phyloP scores from a whole-genome alignment of 1,140 invertebrate species.

The Macrostomum lignano region DNA sequence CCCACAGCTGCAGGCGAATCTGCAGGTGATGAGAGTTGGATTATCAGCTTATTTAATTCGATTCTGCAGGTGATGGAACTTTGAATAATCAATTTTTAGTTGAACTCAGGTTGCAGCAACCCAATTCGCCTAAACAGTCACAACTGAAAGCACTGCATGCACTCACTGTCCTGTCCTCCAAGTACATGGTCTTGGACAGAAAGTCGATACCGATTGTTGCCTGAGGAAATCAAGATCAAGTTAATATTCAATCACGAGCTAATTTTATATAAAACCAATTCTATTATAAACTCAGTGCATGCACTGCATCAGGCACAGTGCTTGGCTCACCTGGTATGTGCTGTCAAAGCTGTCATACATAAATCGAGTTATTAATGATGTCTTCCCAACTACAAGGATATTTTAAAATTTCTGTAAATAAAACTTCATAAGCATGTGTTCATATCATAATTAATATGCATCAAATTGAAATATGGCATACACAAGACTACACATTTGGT shows the following conservation, averaged over 20 bases:
- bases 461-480: too few relatives aligned
- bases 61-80: neutral
- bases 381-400: constrained; percentile 99
- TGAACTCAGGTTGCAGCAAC: too few relatives aligned
- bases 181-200: constrained; percentile 97
- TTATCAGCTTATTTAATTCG: neutral
- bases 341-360: constrained; percentile 99
- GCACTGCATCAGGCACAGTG: too few relatives aligned
- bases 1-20: constrained; percentile 69
- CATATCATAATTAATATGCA: too few relatives aligned
- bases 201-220: constrained; percentile 99
- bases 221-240: constrained; percentile 30
- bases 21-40: neutral
- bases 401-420: too few relatives aligned
- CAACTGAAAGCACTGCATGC: too few relatives aligned
- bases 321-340: constrained; percentile 42
- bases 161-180: constrained; percentile 79
- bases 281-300: too few relatives aligned
- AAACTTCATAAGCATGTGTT: too few relatives aligned
- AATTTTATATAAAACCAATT: neutral
- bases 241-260: neutral
- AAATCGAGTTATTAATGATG: constrained; percentile 91
- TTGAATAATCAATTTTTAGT: too few relatives aligned
- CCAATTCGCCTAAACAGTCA: too few relatives aligned
- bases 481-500: too few relatives aligned